Conservation (phyloP, 2,888 invertebrate species). For the Ellobium chinense region DNA sequence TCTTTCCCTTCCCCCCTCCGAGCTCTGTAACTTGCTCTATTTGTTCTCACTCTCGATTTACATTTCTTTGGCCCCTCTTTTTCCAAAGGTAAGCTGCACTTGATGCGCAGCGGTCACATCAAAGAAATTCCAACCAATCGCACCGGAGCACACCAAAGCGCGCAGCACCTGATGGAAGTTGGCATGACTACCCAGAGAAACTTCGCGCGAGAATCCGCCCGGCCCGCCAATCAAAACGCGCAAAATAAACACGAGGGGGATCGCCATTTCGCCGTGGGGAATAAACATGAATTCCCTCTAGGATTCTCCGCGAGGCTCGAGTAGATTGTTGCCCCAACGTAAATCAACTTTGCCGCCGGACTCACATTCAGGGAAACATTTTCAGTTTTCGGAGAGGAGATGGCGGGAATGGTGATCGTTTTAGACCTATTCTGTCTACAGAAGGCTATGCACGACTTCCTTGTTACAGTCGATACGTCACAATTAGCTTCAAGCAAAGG, state of each 20-base stretch:
- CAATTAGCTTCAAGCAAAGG: no score
- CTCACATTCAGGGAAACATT: no score
- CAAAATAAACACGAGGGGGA: constrained; percentile 12
- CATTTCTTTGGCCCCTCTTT: no score
- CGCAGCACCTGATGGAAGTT: not conserved
- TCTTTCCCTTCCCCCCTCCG: not conserved
- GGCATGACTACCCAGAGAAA: not conserved
- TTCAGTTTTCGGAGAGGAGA: no score
- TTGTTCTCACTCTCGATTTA: no score
- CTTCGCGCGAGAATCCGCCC: not conserved
- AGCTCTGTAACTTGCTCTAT: not conserved
- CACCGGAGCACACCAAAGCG: not conserved
- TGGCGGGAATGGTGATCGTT: no score
- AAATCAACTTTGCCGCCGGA: not conserved
- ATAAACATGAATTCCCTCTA: not conserved
- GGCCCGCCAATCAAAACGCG: constrained; percentile 21
- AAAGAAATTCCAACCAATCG: constrained; percentile 30
- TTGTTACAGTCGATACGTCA: no score
- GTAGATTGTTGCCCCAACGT: not conserved
- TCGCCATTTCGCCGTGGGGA: not conserved
- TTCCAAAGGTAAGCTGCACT: no score
- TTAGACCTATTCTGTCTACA: no score
- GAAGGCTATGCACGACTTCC: no score
- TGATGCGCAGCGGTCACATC: constrained; percentile 9
- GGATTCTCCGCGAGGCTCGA: not conserved